These are phyloP conservation scores for Diorhabda sublineata DNA, from an alignment of 1,140 invertebrate genomes.

Conservation along the genomic window DNA sequence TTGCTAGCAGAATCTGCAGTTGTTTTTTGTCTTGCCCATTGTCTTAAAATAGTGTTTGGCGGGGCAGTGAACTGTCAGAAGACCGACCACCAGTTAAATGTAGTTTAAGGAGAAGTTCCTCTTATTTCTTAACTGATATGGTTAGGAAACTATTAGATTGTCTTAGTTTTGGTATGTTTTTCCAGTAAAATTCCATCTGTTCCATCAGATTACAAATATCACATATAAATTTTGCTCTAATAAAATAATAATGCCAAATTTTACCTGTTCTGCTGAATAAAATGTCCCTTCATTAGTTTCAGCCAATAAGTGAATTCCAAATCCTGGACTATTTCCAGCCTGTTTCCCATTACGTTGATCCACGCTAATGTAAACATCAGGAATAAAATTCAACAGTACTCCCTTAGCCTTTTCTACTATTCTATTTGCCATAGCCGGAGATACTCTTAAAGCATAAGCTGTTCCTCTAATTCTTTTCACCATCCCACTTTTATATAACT, in stretches of 20 bases:
- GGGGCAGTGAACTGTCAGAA: too few relatives aligned
- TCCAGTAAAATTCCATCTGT: too few relatives aligned
- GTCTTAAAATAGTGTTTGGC: too few relatives aligned
- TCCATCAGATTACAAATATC: too few relatives aligned
- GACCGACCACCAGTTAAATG: too few relatives aligned
- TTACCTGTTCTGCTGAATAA: constrained; percentile 64
- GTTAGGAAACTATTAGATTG: too few relatives aligned
- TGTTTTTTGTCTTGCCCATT: too few relatives aligned
- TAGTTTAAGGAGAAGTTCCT: too few relatives aligned
- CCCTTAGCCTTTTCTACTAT: constrained; percentile 91
- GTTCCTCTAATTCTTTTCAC: constrained; percentile 90
- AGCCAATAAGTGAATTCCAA: constrained; percentile 85
- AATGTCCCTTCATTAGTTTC: constrained; percentile 87
- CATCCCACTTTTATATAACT: constrained; percentile 79
- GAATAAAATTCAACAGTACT: constrained; percentile 83
- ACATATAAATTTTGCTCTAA: too few relatives aligned
- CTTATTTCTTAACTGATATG: too few relatives aligned
- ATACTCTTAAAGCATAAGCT: constrained; percentile 83
- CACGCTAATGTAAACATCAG: constrained; percentile 93
- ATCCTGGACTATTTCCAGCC: constrained; percentile 85
- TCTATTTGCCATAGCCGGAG: constrained; percentile 85
- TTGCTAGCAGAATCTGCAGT: too few relatives aligned
- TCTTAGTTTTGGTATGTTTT: too few relatives aligned
- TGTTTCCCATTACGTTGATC: constrained; percentile 83
- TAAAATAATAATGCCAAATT: not conserved